These are phyloP conservation scores for Macrosiphum euphorbiae DNA, from an alignment of 2,888 invertebrate genomes.

Conservation along the genomic window DNA sequence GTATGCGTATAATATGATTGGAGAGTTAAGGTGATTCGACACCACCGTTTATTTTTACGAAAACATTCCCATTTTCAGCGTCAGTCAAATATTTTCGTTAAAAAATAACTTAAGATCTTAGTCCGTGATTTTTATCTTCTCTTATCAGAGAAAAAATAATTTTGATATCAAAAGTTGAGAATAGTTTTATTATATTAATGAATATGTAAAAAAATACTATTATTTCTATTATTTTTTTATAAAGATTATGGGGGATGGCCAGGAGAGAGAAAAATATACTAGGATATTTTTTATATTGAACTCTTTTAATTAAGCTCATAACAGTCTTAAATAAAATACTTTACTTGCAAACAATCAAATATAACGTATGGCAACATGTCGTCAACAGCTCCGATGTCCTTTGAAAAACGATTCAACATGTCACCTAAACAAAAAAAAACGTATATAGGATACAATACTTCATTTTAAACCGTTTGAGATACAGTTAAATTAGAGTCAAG, in stretches of 20 bases:
- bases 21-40: background rate
- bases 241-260: background rate
- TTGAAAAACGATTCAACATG: constrained; percentile 89
- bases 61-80: too few relatives aligned
- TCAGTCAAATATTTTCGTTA: background rate
- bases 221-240: background rate
- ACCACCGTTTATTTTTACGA: background rate
- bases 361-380: constrained; percentile 75
- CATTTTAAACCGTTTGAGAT: background rate
- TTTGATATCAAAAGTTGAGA: background rate
- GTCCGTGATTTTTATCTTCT: background rate
- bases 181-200: background rate
- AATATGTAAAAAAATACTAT: background rate
- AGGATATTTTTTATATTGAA: background rate
- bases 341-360: constrained; percentile 73
- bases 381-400: constrained; percentile 84
- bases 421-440: constrained; percentile 73
- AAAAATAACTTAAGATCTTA: background rate
- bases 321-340: background rate
- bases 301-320: background rate
- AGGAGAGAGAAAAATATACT: background rate
- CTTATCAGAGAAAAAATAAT: background rate
- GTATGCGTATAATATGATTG: background rate
- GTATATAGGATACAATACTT: background rate
- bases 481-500: background rate